These are phyloP conservation scores for Eptatretus atami DNA, from an alignment of 2,797 vertebrate species.

Conservation along the genomic window DNA sequence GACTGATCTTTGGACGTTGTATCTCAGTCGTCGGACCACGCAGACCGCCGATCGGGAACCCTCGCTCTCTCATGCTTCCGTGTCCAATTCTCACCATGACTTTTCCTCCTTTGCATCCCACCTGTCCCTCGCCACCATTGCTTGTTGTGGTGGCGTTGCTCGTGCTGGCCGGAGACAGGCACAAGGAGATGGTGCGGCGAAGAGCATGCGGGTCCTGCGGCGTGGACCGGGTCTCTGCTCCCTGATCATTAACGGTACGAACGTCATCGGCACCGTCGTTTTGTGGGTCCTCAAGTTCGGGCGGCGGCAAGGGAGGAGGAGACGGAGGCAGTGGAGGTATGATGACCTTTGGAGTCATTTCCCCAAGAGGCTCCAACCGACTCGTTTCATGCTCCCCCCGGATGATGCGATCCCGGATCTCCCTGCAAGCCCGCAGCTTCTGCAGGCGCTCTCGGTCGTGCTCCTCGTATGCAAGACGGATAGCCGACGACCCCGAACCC, in stretches of 20 bases:
- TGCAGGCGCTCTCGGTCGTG: conserved; percentile 45
- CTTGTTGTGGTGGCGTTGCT: not conserved
- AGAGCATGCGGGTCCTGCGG: not conserved
- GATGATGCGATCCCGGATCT: conserved; percentile 54
- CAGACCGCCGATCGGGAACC: not conserved
- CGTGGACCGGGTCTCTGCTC: not conserved
- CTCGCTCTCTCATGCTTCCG: too few relatives aligned
- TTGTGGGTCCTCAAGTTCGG: too few relatives aligned
- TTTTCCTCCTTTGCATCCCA: not conserved
- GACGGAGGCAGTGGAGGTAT: conserved; percentile 11
- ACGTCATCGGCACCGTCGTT: too few relatives aligned
- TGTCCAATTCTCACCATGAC: too few relatives aligned
- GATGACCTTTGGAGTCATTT: conserved; percentile 17
- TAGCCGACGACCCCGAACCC: conserved; percentile 56
- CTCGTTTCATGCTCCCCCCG: conserved; percentile 36
- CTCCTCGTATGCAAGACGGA: conserved; percentile 35
- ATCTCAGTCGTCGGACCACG: not conserved
- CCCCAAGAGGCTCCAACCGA: conserved; percentile 14
- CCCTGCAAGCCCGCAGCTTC: conserved; percentile 57
- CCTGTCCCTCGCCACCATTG: not conserved
- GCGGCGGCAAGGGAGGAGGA: not conserved
- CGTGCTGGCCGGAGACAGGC: not conserved
- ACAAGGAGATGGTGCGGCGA: not conserved
- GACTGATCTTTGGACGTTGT: not conserved
- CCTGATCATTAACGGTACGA: too few relatives aligned